Evolutionary conservation across 2,113 vertebrate genomes (phyloP), one percentile per base, ranked within the genome.

Genomic region (Chauna torquata): DNA sequence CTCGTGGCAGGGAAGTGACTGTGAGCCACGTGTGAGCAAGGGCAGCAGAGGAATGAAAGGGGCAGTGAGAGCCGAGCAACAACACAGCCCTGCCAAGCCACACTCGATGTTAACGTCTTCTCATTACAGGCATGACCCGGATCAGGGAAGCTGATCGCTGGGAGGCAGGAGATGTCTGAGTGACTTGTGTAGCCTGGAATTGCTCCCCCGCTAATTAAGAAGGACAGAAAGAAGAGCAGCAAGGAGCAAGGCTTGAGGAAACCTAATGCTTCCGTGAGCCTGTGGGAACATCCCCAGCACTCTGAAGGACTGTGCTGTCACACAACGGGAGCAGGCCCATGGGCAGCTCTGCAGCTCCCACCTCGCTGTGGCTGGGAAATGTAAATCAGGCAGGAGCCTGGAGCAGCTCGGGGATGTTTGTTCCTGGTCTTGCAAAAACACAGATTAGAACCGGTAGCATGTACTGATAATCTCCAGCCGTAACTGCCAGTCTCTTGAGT

Each of bases 131-230:
- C 86, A 72, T 62, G 91, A 95, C 76, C 64, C 59, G 58, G 25
- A 81, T 55, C 57, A 38, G 68, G 83, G 80, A 97, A 96, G 68
- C 62, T 91, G 94, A 91, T 80, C 22, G 1, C 14, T 5, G 49
- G 55, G 91, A 74, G 71, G 91, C 3, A 75, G 50, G 70, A 78
- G 83, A 68, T 89, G 69, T 86, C 89, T 34, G 90, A 93, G 86
- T 92, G 93, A 76, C 85, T 91, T 0, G 6, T 38, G 59, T 82
- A 90, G 61, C 80, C 44, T 91, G 89, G 94, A 95, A 61, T 64
- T 57, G 68, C 88, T 96, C 71, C 92, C 59, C 34, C 2, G 11
- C 90, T 95, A 92, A 95, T 93, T 90, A 77, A 86, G 68, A 93
- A 40, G 85, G 89, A 81, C 0, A 6, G 84, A 82, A 79, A 82